phyloP scores from a whole-genome alignment of 2,113 vertebrate species.

The Hucho hucho region DNA sequence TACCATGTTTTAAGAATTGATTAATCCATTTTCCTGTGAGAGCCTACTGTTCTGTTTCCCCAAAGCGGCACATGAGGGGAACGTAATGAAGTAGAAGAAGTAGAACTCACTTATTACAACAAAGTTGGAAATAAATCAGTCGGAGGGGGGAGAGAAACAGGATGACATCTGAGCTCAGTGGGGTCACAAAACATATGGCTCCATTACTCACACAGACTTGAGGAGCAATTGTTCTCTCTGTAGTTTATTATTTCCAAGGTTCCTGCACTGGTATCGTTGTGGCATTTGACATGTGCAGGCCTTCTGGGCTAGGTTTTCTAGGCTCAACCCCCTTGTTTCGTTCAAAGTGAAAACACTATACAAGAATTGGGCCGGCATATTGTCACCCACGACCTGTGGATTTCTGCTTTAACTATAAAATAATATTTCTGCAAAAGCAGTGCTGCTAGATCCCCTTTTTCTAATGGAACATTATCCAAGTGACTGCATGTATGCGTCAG shows the following conservation, averaged over 20 bases:
- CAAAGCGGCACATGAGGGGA: constrained; percentile 19
- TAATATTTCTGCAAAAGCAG: background rate
- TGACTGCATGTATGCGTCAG: background rate
- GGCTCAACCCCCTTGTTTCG: too few relatives aligned
- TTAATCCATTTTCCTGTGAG: constrained; percentile 36
- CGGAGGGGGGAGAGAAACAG: constrained; percentile 11
- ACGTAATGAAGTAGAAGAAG: constrained; percentile 44
- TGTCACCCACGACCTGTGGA: too few relatives aligned
- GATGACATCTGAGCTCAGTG: constrained; percentile 28
- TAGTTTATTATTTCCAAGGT: constrained; percentile 21
- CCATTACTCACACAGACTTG: constrained; percentile 37
- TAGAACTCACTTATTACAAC: constrained; percentile 46
- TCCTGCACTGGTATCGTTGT: background rate
- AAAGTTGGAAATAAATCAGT: constrained; percentile 51
- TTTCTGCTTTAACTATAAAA: background rate
- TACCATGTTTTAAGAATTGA: constrained; percentile 38
- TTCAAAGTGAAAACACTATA: too few relatives aligned
- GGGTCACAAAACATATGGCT: constrained; percentile 2
- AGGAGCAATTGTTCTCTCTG: constrained; percentile 20
- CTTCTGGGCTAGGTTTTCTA: background rate
- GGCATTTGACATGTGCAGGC: background rate
- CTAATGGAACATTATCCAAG: constrained; percentile 18
- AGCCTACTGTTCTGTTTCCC: constrained; percentile 28
- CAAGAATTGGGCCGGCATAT: too few relatives aligned
- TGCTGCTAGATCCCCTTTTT: background rate